Evolutionary conservation across 2,113 vertebrate genomes (phyloP).

Genomic region (Rhinichthys klamathensis): DNA sequence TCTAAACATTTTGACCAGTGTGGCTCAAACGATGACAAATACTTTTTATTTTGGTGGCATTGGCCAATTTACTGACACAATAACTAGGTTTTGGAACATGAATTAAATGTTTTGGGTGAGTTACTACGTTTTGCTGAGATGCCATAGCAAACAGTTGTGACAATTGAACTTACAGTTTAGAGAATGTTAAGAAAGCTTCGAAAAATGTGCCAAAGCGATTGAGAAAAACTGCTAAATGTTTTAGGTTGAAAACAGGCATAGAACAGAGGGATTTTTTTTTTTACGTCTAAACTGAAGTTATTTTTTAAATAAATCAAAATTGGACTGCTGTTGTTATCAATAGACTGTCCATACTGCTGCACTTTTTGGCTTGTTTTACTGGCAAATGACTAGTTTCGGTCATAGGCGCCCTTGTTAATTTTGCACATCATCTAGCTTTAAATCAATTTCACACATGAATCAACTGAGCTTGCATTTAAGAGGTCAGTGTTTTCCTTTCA

Average conservation of each 20-base stretch:
- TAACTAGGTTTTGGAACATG: no score
- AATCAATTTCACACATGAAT: conserved; percentile 74
- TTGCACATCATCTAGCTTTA: conserved; percentile 66
- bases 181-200: no score
- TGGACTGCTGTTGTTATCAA: conserved; percentile 20
- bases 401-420: conserved; percentile 63
- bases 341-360: conserved; percentile 46
- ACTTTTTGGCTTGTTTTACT: conserved; percentile 35
- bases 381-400: conserved; percentile 49
- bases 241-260: background rate
- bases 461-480: conserved; percentile 68
- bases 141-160: no score
- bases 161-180: no score
- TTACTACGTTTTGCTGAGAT: no score
- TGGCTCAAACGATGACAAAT: no score
- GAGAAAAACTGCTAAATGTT: background rate
- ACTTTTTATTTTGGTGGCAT: no score
- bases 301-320: background rate
- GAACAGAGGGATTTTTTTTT: background rate
- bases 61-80: no score
- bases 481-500: conserved; percentile 62
- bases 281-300: background rate
- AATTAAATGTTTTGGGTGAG: no score
- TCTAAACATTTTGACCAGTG: no score
- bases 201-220: no score